Evolutionary conservation across 2,888 invertebrate genomes (phyloP).

Genomic region (Ormyrus nitidulus): DNA sequence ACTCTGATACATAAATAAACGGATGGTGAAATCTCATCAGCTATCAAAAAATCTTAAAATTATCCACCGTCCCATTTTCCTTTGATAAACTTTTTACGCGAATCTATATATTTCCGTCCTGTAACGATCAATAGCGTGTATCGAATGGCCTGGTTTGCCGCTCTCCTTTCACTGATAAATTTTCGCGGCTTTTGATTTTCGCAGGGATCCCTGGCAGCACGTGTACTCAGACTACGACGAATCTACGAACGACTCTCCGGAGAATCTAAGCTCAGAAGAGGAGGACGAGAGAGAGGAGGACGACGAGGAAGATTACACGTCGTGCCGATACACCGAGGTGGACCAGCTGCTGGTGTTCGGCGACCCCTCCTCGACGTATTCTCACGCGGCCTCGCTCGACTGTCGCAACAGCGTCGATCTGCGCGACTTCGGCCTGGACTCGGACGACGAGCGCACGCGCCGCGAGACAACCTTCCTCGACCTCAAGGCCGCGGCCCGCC

Average conservation of each 20-base stretch:
- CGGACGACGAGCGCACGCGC: slow-evolving; percentile 63
- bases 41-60: too few species aligned
- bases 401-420: slow-evolving; percentile 72
- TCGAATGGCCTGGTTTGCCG: neutral
- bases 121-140: neutral
- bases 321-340: slow-evolving; percentile 47
- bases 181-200: slow-evolving; percentile 7
- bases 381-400: slow-evolving; percentile 69
- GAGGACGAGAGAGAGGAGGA: slow-evolving; percentile 62
- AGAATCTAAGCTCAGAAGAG: slow-evolving; percentile 67
- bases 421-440: slow-evolving; percentile 71
- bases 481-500: slow-evolving; percentile 57
- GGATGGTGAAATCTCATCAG: too few species aligned
- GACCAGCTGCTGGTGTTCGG: slow-evolving; percentile 71
- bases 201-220: slow-evolving; percentile 62
- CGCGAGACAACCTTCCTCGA: slow-evolving; percentile 68
- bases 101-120: neutral
- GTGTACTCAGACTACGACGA: slow-evolving; percentile 68
- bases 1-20: too few species aligned
- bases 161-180: too few species aligned
- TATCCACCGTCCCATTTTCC: neutral
- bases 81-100: neutral
- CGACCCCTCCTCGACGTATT: slow-evolving; percentile 64
- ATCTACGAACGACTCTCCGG: slow-evolving; percentile 64
- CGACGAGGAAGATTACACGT: slow-evolving; percentile 59